Evolutionary conservation across 1,140 invertebrate genomes (phyloP).

Genomic region (Dendroctonus valens): DNA sequence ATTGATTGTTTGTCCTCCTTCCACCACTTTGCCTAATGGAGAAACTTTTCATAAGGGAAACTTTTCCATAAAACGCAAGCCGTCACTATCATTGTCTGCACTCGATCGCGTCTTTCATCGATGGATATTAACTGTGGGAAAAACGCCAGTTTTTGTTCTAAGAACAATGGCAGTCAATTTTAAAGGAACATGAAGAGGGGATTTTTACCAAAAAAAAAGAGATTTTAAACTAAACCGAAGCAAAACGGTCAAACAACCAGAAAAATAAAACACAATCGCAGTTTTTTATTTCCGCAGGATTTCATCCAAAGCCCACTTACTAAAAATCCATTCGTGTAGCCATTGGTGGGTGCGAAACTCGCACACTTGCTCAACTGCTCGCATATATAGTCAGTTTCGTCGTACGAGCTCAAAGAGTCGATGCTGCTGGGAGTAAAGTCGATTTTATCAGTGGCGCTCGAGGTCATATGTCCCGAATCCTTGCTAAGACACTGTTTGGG

Average conservation of each 20-base stretch:
- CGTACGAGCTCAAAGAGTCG: slow-evolving; percentile 49
- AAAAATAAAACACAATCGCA: not conserved
- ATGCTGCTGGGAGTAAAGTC: slow-evolving; percentile 48
- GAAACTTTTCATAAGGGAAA: too few species aligned
- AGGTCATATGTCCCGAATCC: slow-evolving; percentile 47
- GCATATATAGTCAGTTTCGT: slow-evolving; percentile 48
- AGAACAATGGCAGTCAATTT: too few species aligned
- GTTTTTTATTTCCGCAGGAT: not conserved
- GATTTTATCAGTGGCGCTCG: slow-evolving; percentile 44
- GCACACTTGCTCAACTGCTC: slow-evolving; percentile 45
- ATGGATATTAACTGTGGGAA: too few species aligned
- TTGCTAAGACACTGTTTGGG: slow-evolving; percentile 42
- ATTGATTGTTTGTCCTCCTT: too few species aligned
- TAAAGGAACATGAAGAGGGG: too few species aligned
- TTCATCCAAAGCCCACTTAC: slow-evolving; percentile 18
- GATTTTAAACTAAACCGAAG: too few species aligned
- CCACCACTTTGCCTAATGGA: too few species aligned
- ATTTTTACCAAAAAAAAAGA: too few species aligned
- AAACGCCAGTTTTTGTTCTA: too few species aligned
- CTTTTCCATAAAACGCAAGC: not conserved
- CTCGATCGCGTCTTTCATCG: too few species aligned
- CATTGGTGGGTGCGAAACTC: slow-evolving; percentile 30
- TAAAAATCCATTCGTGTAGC: slow-evolving; percentile 38
- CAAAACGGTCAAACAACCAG: too few species aligned
- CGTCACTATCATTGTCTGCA: not conserved